These are phyloP conservation scores for Drosophila mulleri DNA, from an alignment of 2,888 invertebrate species.

Conservation along the genomic window DNA sequence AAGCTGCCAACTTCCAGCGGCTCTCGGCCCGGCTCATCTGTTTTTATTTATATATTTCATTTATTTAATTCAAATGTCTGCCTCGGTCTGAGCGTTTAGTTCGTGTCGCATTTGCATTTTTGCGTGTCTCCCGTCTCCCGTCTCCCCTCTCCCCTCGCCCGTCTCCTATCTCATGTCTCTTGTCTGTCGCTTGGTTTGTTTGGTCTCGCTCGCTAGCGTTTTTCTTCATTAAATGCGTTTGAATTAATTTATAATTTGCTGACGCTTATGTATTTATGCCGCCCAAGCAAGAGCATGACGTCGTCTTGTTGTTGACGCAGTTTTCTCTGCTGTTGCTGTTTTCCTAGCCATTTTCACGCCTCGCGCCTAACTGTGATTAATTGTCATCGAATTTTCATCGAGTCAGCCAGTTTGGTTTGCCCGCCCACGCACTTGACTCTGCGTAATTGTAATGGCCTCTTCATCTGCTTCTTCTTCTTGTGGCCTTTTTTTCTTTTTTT, in stretches of 20 bases:
- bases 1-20: slow-evolving; percentile 4
- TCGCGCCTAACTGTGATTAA: slow-evolving; percentile 76
- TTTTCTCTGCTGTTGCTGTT: slow-evolving; percentile 15
- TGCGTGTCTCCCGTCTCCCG: slow-evolving; percentile 6
- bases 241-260: slow-evolving; percentile 81
- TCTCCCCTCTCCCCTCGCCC: slow-evolving; percentile 2
- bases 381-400: slow-evolving; percentile 79
- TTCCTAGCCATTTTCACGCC: slow-evolving; percentile 70
- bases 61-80: slow-evolving; percentile 77
- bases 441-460: slow-evolving; percentile 48
- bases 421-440: slow-evolving; percentile 23
- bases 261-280: slow-evolving; percentile 76
- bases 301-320: slow-evolving; percentile 9
- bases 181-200: slow-evolving; percentile 37
- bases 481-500: not conserved
- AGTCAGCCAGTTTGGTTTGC: slow-evolving; percentile 66
- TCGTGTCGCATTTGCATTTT: slow-evolving; percentile 68
- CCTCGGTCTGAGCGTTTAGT: slow-evolving; percentile 47
- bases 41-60: slow-evolving; percentile 77
- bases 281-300: slow-evolving; percentile 24
- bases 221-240: slow-evolving; percentile 78
- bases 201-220: slow-evolving; percentile 57
- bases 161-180: not conserved
- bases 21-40: slow-evolving; percentile 42
- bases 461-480: slow-evolving; percentile 24